Evolutionary conservation across 1,140 invertebrate genomes (phyloP).

Genomic region (Drosophila miranda): DNA sequence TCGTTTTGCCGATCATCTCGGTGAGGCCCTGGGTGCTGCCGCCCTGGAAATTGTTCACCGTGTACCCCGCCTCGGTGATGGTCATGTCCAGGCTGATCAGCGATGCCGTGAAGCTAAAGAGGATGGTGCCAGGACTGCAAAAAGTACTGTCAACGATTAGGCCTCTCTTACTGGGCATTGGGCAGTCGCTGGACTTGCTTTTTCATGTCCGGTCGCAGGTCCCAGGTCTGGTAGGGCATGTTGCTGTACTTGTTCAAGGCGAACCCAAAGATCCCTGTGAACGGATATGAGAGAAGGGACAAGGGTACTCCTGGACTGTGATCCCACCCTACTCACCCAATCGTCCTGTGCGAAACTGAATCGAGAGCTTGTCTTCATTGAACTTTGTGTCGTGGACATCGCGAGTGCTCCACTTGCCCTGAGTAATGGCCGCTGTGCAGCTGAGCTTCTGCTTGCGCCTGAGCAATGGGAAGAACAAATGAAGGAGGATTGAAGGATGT

Average conservation of each 20-base stretch:
- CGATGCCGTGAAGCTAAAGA: conserved; percentile 86
- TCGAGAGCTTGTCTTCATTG: conserved; percentile 90
- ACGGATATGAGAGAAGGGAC: background rate
- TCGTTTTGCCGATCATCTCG: conserved; percentile 74
- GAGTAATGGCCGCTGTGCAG: conserved; percentile 63
- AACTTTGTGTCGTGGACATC: conserved; percentile 92
- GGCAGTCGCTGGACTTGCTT: conserved; percentile 33
- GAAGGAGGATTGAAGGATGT: background rate
- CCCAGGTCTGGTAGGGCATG: conserved; percentile 93
- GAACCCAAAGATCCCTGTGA: conserved; percentile 86
- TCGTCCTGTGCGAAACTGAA: conserved; percentile 89
- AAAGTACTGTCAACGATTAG: background rate
- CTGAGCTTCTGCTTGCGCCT: conserved; percentile 59
- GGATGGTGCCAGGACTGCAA: conserved; percentile 82
- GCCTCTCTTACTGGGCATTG: too few species aligned
- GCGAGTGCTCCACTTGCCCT: conserved; percentile 87
- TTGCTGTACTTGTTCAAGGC: conserved; percentile 89
- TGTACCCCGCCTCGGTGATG: conserved; percentile 83
- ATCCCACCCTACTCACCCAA: conserved; percentile 83
- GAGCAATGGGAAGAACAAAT: background rate
- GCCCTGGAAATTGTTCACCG: conserved; percentile 76
- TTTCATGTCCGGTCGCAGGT: conserved; percentile 88
- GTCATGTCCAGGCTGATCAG: conserved; percentile 88
- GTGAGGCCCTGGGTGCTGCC: conserved; percentile 71
- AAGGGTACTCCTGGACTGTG: background rate